Base-by-base conservation (phyloP, 2,888 invertebrate species). In the Tubulanus polymorphus region DNA sequence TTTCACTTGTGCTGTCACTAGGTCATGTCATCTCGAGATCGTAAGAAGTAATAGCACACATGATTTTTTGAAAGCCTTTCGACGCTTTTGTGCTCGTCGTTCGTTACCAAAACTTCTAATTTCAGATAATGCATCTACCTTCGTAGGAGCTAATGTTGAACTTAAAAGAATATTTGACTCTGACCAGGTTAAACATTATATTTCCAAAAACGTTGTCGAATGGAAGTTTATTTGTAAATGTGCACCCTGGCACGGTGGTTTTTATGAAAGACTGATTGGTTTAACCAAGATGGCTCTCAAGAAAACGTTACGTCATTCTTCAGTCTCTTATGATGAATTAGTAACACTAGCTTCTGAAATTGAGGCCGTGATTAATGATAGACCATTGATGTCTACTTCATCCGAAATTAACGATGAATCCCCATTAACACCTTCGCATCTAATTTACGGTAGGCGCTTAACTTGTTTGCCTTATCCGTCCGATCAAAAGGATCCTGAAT, bases 11-110 rank as follows among this genome's bases (percentile, higher is more conserved):
- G 51, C 48, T n/a, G 32, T 32, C 1, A 41, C 23, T 6, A 30
- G 48, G 26, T 54, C 55, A 0, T 25, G 54, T 5, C 57, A 55
- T 48, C 28, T 57, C 20, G 55, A 57, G 37, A 51, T 57, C 25
- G 55, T 52, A 1, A 41, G 48, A 23, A 46, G 28, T n/a, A n/a
- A 55, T 18, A 51, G 48, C 6, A 55, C 58, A 18, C 25, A 50
- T 25, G 23, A 51, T 3, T 57, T 57, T 35, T 46, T 55, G 3
- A 30, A 32, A 1, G 57, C 57, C 5, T 26, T 57, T 18, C 48
- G 51, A 8, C 29, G 55, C 20, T 55, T 57, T 51, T 30, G 23
- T 6, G 37, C 54, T 20, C 50, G 41, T 30, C 54, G 52, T 51
- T 48, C 51, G 3, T 52, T 54, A 55, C 58, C 58, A 1, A 27